Base-by-base conservation (phyloP, 2,113 vertebrate species). In the Uria lomvia region DNA sequence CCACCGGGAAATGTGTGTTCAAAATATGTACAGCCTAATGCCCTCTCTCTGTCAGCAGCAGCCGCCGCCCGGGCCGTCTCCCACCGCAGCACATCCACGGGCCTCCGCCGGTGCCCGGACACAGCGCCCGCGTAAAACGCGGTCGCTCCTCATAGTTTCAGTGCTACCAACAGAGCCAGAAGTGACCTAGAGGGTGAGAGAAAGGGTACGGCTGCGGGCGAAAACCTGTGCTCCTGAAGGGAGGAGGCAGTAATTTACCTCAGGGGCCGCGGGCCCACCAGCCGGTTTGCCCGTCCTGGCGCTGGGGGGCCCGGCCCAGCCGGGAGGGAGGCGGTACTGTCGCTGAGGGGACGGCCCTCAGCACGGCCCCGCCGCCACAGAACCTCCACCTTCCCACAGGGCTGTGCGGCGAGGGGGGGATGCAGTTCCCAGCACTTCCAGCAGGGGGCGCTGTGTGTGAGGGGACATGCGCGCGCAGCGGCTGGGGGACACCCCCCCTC, bases 161-260 rank as follows among this genome's bases (percentile, higher is more conserved):
- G 45, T 27, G 79, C 75, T 27, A 4, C 42, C 4, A 12, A 3
- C 8, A 16, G 15, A 45, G 40, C 55, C 9, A 43, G 60, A 50
- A 14, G 8, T 12, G 36, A 15, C 3, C 36, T 8, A 16, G 11
- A 8, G 5, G 15, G 47, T 11, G 22, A 38, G 19, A 7, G 26
- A 7, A 45, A 9, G 12, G 9, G 15, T 11, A 13, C 34, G 15
- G n/a, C 74, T 29, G 72, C 2, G 38, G 38, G n/a, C 1, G 29
- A 8, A 1, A 9, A 21, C 19, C 45, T 1, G 5, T 0, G 18
- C 5, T 18, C 23, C 30, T 3, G 36, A 24, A 5, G 30, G 23
- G 9, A 3, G 8, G 34, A 5, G 1, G 63, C 55, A 2, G 15
- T 3, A 4, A 19, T 34, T 65, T 11, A 47, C 40, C 56, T 29